Conservation (phyloP, 1,140 invertebrate species). For the Drosophila repletoides region DNA sequence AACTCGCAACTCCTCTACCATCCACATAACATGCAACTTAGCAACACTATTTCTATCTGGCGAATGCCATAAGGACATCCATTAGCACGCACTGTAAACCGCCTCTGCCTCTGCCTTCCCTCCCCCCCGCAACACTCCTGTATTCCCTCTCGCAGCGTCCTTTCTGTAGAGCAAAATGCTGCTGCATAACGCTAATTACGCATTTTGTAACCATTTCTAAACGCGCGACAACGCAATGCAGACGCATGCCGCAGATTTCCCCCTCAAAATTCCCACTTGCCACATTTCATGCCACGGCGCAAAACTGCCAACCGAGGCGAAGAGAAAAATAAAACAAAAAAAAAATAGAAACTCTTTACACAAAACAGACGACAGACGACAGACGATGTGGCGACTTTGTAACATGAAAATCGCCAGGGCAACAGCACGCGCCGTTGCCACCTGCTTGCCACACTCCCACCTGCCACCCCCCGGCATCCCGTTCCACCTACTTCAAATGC, state of each 20-base stretch:
- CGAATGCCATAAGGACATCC: constrained; percentile 25
- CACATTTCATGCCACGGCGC: constrained; percentile 6
- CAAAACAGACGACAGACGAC: constrained; percentile 52
- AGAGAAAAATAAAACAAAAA: constrained; percentile 7
- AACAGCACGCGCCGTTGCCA: constrained; percentile 69
- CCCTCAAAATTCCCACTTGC: background rate
- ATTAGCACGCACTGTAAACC: constrained; percentile 14
- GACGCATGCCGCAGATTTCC: constrained; percentile 44
- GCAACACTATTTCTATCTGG: constrained; percentile 8
- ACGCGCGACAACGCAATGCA: constrained; percentile 30
- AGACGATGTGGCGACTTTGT: constrained; percentile 66
- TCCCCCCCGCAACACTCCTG: background rate
- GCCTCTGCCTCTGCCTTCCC: background rate
- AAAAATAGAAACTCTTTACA: constrained; percentile 48
- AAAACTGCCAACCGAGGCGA: constrained; percentile 30
- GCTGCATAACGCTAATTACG: constrained; percentile 73
- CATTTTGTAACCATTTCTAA: constrained; percentile 75
- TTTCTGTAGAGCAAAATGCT: constrained; percentile 44
- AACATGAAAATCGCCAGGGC: constrained; percentile 76
- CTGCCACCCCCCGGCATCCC: background rate
- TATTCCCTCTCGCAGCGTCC: background rate
- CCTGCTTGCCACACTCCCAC: constrained; percentile 16
- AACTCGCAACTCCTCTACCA: too few relatives aligned
- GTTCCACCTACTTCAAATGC: background rate
- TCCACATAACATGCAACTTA: background rate